Conservation (phyloP, 2,113 vertebrate species). For the Caloenas nicobarica region DNA sequence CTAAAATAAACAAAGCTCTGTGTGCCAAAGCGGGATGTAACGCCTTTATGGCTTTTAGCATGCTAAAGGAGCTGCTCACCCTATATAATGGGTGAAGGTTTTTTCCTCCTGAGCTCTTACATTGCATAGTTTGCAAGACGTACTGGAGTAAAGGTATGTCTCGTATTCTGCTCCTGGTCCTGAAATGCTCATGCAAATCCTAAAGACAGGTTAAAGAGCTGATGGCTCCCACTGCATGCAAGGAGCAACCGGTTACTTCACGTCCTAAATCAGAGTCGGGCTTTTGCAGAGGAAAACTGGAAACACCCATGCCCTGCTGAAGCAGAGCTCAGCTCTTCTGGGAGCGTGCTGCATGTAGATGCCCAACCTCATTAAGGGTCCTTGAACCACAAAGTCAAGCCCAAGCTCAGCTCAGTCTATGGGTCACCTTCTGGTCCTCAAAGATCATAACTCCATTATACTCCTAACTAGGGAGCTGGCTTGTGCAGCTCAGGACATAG, state of each 20-base stretch:
- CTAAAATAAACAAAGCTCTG: background rate
- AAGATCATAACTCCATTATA: accelerated
- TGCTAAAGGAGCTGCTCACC: background rate
- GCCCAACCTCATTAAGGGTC: background rate
- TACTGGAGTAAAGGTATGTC: background rate
- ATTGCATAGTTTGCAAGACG: background rate
- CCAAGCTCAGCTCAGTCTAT: background rate
- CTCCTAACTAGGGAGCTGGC: background rate
- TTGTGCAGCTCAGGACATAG: background rate
- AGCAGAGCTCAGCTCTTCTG: background rate
- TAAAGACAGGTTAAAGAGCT: background rate
- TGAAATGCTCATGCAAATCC: background rate
- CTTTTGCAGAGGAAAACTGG: background rate
- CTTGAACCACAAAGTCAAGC: background rate
- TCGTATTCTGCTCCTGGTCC: background rate
- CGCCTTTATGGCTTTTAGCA: background rate
- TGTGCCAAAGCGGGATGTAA: background rate
- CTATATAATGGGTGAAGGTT: background rate
- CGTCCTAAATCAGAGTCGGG: background rate
- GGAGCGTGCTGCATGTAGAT: background rate
- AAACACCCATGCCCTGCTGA: accelerated
- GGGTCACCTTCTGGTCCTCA: background rate
- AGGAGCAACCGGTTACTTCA: background rate
- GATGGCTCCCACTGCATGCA: background rate
- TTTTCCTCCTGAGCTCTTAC: background rate